Base-by-base conservation (phyloP, 2,113 vertebrate genomes). In the Marmota monax region DNA sequence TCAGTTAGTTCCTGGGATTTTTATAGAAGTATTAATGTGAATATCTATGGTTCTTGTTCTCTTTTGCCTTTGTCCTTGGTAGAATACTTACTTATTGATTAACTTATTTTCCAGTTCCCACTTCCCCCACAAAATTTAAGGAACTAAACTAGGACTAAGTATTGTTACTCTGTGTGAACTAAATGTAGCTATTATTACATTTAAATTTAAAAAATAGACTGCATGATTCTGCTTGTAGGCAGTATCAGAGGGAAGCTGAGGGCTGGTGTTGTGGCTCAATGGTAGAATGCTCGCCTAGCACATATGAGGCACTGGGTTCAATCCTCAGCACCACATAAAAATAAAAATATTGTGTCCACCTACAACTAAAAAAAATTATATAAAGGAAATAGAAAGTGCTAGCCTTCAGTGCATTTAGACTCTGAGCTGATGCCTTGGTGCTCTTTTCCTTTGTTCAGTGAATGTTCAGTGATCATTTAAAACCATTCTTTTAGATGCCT, bases 1-100 rank as follows among this genome's bases (percentile, higher is more conserved):
- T 87, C 37, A 32, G 4, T 83, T 83, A 48, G 78, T 53, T 88
- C 34, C 34, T 13, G 11, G 74, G 65, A 61, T 53, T 78, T 96
- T 76, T 73, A 85, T 25, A 70, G 7, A 88, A 87, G 27, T 80
- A 45, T 48, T 95, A 79, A 53, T 3, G n/a, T 56, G n/a, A 56
- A 37, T 96, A 34, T 69, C 58, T 13, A 56, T 77, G 69, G 82
- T 93, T 85, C 12, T 77, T 82, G 34, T 96, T 61, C 18, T 84
- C 39, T 42, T 84, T 74, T 88, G 82, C 67, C 17, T 87, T 72
- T 34, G 34, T 45, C 58, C 22, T 87, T 72, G 16, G 34, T 45
- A 84, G 77, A 90, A 51, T 89, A 78, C 84, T 84, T 73, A 77
- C 53, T 92, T 67, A 51, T 76, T 69, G 70, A 63, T 74, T 93